Percentiles rank a stretch among this genome's conserved stretches.
Evolutionary conservation across 2,797 vertebrate genomes (phyloP).

Genomic region (Xenops minutus): DNA sequence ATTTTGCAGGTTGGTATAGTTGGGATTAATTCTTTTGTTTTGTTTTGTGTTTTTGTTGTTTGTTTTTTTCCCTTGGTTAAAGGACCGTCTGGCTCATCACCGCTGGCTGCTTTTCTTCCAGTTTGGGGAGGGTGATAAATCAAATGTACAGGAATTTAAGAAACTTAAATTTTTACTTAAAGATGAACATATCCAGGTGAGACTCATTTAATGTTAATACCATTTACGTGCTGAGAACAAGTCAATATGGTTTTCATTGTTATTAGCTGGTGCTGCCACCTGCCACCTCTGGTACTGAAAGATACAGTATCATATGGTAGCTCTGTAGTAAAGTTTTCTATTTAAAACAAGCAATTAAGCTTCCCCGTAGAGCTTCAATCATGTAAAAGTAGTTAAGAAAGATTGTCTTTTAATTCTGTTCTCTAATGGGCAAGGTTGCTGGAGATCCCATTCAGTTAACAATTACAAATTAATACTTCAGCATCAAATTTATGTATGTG

Average conservation of each 20-base stretch:
- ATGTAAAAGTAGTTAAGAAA: neutral
- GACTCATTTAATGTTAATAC: neutral
- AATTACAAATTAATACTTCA: neutral
- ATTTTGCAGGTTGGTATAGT: neutral
- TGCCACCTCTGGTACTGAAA: neutral
- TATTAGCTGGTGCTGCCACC: neutral
- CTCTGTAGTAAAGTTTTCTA: neutral
- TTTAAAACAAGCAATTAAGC: neutral
- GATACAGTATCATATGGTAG: fast-evolving
- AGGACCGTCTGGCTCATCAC: slow-evolving; percentile 88
- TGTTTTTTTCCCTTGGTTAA: neutral
- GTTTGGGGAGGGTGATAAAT: slow-evolving; percentile 79
- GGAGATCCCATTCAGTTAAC: neutral
- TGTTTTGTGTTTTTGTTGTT: neutral
- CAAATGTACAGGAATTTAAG: slow-evolving; percentile 85
- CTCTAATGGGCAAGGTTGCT: neutral
- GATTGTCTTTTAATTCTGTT: neutral
- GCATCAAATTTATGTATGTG: neutral
- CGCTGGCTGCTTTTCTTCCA: slow-evolving; percentile 93
- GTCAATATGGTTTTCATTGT: neutral
- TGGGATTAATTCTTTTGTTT: neutral
- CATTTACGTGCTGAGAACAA: neutral
- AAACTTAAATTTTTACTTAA: slow-evolving; percentile 87
- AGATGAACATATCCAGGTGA: slow-evolving; percentile 91
- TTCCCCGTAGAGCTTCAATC: neutral